Evolutionary conservation across 2,888 invertebrate genomes (phyloP), one percentile per base, ranked within the genome.

Genomic region (Trissoscelio sp.): DNA sequence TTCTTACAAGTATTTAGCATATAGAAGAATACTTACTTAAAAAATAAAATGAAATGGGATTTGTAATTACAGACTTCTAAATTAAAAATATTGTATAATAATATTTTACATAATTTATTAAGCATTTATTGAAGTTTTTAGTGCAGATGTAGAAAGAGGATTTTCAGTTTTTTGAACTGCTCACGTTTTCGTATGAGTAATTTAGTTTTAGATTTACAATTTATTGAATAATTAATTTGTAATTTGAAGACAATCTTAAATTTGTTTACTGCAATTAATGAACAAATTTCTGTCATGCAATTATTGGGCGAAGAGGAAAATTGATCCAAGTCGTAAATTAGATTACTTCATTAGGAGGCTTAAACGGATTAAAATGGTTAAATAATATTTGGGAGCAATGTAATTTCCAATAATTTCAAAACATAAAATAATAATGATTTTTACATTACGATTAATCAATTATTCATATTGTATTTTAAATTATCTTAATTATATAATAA

Each of bases 91-190:
- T 31, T 1, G 2, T 31, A 9, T 31, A 31, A 2, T 31, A 31
- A 31, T 31, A 7, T 31, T 11, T 1, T 37, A 11, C 37, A 37
- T 37, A 2, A 37, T n/a, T 1, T 37, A n/a, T 4, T 37, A 4
- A 1, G 1, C n/a, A n/a, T n/a, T n/a, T 34, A 34, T 34, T 14
- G 16, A 42, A 5, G 1, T 42, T 60, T 42, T 28, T 31, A 28
- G n/a, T 4, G 28, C 11, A 34, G 31, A 7, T 4, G 46, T 28
- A 31, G 24, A 37, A 51, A 20, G 37, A 34, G 28, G 16, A 24
- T 22, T 53, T 66, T 39, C 24, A 53, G 37, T 66, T 22, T 39
- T 66, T 39, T 66, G 66, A 51, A 66, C 51, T 39, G 53, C 39
- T 16, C 18, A 53, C 66, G 39, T 31, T 31, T 62, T 62, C 31